These are phyloP conservation scores for Platichthys flesus DNA, from an alignment of 2,113 vertebrate genomes.

Conservation along the genomic window DNA sequence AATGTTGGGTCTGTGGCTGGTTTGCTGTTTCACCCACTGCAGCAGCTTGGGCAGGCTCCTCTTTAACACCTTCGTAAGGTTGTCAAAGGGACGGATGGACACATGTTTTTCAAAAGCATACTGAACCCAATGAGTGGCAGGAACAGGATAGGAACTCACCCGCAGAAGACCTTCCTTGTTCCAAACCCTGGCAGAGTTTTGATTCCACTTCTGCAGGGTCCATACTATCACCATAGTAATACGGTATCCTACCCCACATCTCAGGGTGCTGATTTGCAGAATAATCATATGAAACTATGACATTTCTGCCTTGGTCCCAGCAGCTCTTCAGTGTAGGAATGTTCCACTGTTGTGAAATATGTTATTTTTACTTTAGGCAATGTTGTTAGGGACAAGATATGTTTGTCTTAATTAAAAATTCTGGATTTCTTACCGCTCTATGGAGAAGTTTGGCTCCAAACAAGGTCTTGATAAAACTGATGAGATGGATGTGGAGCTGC, in stretches of 20 bases:
- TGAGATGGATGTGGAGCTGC: conserved; percentile 55
- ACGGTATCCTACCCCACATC: conserved; percentile 51
- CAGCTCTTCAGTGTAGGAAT: conserved; percentile 44
- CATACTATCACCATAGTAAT: conserved; percentile 64
- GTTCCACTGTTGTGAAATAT: conserved; percentile 8
- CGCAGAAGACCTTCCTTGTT: not conserved
- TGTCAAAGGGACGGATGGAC: conserved; percentile 9
- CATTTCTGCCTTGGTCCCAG: conserved; percentile 54
- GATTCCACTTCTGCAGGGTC: conserved; percentile 19
- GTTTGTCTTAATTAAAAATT: not conserved
- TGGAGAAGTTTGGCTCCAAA: conserved; percentile 51
- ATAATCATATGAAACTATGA: conserved; percentile 69
- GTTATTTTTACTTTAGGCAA: not conserved
- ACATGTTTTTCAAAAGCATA: not conserved
- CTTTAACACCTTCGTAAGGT: conserved; percentile 16
- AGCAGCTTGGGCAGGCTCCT: conserved; percentile 47
- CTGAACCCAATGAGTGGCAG: not conserved
- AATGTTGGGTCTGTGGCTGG: conserved; percentile 29
- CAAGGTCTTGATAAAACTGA: conserved; percentile 52
- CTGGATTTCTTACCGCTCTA: conserved; percentile 1
- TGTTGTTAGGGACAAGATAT: not conserved
- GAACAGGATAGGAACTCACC: conserved; percentile 47
- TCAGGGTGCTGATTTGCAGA: not conserved
- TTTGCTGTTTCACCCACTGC: conserved; percentile 43
- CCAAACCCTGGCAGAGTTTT: conserved; percentile 25